A percentile compares a stretch with the other conserved stretches of the same genome.
phyloP scores from a whole-genome alignment of 2,888 invertebrate species.

The Tetropium fuscum region DNA sequence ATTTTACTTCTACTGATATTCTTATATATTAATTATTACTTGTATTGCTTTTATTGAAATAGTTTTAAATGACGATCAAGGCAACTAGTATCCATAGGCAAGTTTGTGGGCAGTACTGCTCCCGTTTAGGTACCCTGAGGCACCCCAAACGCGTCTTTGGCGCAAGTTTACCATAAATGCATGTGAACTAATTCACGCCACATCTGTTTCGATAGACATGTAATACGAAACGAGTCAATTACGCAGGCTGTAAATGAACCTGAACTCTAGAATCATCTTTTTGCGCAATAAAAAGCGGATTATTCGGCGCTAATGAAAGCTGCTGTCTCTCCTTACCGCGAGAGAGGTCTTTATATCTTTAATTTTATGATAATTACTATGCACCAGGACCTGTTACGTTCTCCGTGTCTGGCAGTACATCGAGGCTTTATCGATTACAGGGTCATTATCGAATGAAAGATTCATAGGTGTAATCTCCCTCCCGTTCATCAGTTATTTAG shows the following conservation, averaged over 20 bases:
- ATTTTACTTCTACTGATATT: too few relatives aligned
- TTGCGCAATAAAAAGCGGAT: constrained; percentile 5
- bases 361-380: constrained; percentile 22
- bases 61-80: too few relatives aligned
- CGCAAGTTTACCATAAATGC: too few relatives aligned
- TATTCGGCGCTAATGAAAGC: constrained; percentile 16
- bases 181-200: too few relatives aligned
- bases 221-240: constrained; percentile 21
- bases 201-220: too few relatives aligned
- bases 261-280: constrained; percentile 1
- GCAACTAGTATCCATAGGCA: too few relatives aligned
- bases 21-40: too few relatives aligned
- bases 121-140: too few relatives aligned
- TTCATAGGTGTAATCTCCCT: constrained; percentile 3
- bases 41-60: too few relatives aligned
- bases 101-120: too few relatives aligned
- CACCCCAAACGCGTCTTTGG: too few relatives aligned
- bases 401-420: constrained; percentile 14
- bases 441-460: constrained; percentile 14
- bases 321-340: constrained; percentile 8
- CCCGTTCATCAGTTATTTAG: too few relatives aligned
- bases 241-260: constrained; percentile 4
- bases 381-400: constrained; percentile 1
- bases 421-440: background rate
- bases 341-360: constrained; percentile 14